Evolutionary conservation across 2,113 vertebrate species (phyloP).

Genomic region (Ovis canadensis): DNA sequence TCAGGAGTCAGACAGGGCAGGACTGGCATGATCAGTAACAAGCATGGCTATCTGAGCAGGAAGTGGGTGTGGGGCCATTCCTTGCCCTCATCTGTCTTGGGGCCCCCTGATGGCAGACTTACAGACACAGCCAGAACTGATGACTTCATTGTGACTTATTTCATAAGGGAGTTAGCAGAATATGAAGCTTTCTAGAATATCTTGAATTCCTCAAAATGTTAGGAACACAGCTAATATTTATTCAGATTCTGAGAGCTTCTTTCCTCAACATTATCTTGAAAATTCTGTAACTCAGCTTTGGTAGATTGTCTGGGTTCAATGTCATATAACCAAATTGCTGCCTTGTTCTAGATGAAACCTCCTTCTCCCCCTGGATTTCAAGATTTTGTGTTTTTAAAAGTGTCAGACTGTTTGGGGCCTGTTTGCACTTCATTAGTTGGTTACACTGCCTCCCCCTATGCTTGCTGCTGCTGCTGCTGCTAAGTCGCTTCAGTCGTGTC

Average conservation of each 20-base stretch:
- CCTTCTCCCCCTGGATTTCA: not conserved
- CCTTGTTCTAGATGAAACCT: not conserved
- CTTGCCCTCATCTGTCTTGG: not conserved
- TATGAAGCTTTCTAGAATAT: not conserved
- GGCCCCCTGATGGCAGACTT: not conserved
- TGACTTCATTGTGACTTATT: not conserved
- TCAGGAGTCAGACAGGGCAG: not conserved
- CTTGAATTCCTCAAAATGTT: not conserved
- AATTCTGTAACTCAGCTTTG: not conserved
- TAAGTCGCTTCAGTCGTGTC: too few relatives aligned
- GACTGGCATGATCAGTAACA: not conserved
- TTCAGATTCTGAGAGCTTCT: not conserved
- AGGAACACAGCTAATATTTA: not conserved
- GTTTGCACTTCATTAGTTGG: not conserved
- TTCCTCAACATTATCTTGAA: not conserved
- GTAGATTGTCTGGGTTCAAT: not conserved
- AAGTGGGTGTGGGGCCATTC: not conserved
- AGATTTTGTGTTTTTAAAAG: not conserved
- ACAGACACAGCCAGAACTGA: not conserved
- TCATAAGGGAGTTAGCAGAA: not conserved
- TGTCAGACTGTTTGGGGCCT: not conserved
- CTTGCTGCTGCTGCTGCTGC: too few relatives aligned
- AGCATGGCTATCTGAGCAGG: not conserved
- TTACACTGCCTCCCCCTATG: not conserved
- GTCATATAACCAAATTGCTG: not conserved